Evolutionary conservation across 92 coral and sea anemone genomes (phyloP), one percentile per base, ranked within the genome.

Genomic region (Nematostella vectensis): DNA sequence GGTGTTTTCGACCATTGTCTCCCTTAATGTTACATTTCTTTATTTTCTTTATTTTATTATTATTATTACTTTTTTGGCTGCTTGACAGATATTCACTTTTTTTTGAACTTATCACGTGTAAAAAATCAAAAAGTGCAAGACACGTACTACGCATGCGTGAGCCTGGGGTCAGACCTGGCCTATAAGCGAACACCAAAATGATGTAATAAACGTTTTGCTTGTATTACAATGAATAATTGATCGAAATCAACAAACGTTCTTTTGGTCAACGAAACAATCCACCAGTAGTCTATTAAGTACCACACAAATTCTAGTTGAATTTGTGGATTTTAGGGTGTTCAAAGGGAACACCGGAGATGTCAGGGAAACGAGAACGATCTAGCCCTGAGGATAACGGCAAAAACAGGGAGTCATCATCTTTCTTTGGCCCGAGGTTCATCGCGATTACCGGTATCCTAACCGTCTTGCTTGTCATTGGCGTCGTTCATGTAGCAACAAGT

Each of bases 401-500:
- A 33, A 6, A 33, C 40, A 33, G 40, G 15, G 15, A 15, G 15
- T 80, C 76, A 27, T 54, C 72, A 9, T 69, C 70, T 51, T 66
- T 76, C 19, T 85, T 78, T 55, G 88, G 95, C 39, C 77, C 82
- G 42, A 80, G 95, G 13, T 80, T 75, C 59, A 45, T 85, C 69
- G 88, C 88, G 6, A 88, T 93, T 27, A 88, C 76, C 27, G 89
- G 89, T 58, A 78, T 93, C 44, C 69, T 93, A 50, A 86, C 99
- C 20, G 81, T 93, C 24, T 69, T 93, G 57, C 75, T 93, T 70
- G 83, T 93, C 36, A 82, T 87, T 39, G 93, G 91, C 16, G 95
- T 93, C 3, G 85, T 93, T 48, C 96, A 88, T 47, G 99, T 93
- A 61, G 89, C 95, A 40, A 93, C 93, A 48, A 83, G 93, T 50